Percentiles rank a stretch among this genome's conserved stretches.
These are phyloP conservation scores for Diplodus sargus DNA, from an alignment of 2,797 vertebrate species.

Conservation along the genomic window DNA sequence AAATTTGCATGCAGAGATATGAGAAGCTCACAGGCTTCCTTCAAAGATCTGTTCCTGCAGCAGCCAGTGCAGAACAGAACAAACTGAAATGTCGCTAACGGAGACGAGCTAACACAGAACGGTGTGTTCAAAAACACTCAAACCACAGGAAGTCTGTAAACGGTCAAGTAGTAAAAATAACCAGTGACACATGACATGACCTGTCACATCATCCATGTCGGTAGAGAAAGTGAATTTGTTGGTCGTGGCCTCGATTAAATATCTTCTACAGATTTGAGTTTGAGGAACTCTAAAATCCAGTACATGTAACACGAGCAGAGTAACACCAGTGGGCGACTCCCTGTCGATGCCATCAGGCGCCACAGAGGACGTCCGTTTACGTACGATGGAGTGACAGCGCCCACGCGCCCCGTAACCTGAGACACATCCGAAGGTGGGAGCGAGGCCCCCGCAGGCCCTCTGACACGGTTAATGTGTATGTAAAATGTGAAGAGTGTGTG, in stretches of 20 bases:
- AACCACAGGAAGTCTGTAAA: not conserved
- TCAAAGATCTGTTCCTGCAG: not conserved
- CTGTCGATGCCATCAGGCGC: slow-evolving; percentile 42
- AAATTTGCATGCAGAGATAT: slow-evolving; percentile 2
- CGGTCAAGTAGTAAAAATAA: not conserved
- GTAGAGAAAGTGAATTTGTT: not conserved
- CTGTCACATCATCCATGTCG: not conserved
- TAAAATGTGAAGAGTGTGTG: not conserved
- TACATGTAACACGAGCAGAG: slow-evolving; percentile 33
- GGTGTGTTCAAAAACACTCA: not conserved
- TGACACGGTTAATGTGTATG: slow-evolving; percentile 22
- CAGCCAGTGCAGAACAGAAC: not conserved
- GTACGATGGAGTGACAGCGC: slow-evolving; percentile 27
- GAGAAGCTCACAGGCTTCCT: slow-evolving; percentile 9
- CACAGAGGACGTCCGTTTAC: not conserved
- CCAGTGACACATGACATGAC: not conserved
- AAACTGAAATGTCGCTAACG: not conserved
- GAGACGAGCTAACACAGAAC: not conserved
- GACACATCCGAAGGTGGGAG: slow-evolving; percentile 1
- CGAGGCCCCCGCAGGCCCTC: slow-evolving; percentile 24
- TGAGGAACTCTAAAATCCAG: slow-evolving; percentile 25
- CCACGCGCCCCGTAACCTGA: slow-evolving; percentile 42
- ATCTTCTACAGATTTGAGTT: slow-evolving; percentile 16
- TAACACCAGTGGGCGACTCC: slow-evolving; percentile 27
- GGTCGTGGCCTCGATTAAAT: not conserved